Conservation (phyloP, 2,797 vertebrate species). For the Psittacula derbiana region DNA sequence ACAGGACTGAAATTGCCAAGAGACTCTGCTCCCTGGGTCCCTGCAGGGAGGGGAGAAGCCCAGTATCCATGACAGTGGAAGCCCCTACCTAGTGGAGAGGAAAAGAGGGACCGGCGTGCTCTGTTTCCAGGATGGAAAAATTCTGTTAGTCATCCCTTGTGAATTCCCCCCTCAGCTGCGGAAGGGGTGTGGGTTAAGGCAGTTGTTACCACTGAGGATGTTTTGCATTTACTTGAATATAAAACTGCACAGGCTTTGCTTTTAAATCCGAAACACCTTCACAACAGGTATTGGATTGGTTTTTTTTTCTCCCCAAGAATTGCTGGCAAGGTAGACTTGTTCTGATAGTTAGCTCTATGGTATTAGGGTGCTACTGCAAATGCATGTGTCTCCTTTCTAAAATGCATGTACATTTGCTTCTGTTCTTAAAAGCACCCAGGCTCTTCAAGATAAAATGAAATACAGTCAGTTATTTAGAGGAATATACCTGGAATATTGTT, state of each 20-base stretch:
- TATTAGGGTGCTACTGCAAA: not conserved
- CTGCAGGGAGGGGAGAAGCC: not conserved
- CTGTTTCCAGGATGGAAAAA: not conserved
- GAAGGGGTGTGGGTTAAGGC: not conserved
- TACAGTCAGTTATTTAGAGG: not conserved
- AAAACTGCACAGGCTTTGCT: not conserved
- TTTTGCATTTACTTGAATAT: not conserved
- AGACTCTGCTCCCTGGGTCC: fast-evolving
- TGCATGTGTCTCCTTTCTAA: not conserved
- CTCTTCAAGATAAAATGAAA: not conserved
- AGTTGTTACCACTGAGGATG: not conserved
- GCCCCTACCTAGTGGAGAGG: not conserved
- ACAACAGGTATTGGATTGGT: fast-evolving
- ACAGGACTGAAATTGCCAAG: not conserved
- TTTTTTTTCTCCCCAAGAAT: not conserved
- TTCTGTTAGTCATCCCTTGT: not conserved
- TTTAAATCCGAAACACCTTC: not conserved
- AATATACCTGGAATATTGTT: conserved; percentile 71
- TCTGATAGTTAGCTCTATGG: not conserved
- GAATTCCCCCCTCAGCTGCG: not conserved
- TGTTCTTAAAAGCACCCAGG: not conserved
- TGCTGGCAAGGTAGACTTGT: not conserved
- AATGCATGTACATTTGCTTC: fast-evolving
- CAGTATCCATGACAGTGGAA: fast-evolving
- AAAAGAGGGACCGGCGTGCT: fast-evolving